A percentile compares a stretch with the other conserved stretches of the same genome.
phyloP scores from a whole-genome alignment of 2,797 vertebrate species.

The Alauda arvensis region DNA sequence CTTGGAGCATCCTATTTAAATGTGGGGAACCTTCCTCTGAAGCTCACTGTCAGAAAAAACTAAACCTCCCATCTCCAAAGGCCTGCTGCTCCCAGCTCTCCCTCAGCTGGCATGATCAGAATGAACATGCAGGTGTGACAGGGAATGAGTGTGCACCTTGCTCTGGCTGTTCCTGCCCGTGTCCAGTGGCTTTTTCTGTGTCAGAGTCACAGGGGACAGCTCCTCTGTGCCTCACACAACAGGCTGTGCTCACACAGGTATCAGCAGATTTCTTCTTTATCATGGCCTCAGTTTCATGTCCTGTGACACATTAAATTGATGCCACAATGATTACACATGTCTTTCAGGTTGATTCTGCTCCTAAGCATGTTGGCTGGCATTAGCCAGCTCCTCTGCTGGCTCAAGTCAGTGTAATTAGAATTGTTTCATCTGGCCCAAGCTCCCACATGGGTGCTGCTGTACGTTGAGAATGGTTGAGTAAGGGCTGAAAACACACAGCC shows the following conservation, averaged over 20 bases:
- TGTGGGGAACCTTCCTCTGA: neutral
- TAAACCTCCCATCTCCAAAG: neutral
- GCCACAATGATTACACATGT: neutral
- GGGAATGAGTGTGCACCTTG: neutral
- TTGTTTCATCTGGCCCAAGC: neutral
- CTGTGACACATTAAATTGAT: neutral
- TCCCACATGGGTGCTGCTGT: neutral
- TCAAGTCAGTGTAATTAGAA: neutral
- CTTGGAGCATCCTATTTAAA: neutral
- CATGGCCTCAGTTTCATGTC: neutral
- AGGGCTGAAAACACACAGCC: neutral
- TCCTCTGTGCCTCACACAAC: neutral
- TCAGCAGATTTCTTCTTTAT: neutral
- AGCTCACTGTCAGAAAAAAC: neutral
- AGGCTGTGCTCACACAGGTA: neutral
- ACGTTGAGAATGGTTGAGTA: neutral
- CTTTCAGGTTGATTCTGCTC: neutral
- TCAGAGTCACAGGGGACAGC: conserved; percentile 12
- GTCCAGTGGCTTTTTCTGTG: neutral
- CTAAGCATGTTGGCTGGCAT: neutral
- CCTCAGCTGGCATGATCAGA: neutral
- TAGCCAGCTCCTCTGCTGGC: neutral
- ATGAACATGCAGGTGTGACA: neutral
- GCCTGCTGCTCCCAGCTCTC: neutral
- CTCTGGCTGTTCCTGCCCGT: neutral